Evolutionary conservation across 2,888 invertebrate genomes (phyloP).

Genomic region (Pogonocherus hispidulus): DNA sequence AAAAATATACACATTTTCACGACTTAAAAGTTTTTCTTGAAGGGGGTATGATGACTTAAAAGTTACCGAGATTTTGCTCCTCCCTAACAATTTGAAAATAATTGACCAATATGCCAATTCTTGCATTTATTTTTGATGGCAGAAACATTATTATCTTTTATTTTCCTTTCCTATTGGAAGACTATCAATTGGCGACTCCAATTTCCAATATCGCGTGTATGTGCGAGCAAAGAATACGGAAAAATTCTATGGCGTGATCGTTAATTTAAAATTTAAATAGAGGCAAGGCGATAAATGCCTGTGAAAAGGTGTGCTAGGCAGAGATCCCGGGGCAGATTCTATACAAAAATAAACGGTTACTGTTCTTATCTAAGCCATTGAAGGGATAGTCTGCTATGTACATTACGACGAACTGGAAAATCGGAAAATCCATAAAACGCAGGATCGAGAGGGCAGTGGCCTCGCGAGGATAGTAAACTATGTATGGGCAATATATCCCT

Average conservation of each 20-base stretch:
- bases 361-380: conserved; percentile 15
- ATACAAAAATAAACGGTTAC: conserved; percentile 26
- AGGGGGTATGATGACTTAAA: too few species aligned
- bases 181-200: too few species aligned
- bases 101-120: too few species aligned
- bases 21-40: too few species aligned
- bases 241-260: conserved; percentile 4
- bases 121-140: too few species aligned
- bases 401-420: background rate
- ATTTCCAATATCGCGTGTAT: background rate
- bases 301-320: conserved; percentile 11
- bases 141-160: too few species aligned
- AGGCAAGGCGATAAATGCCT: conserved; percentile 10
- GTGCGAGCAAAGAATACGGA: background rate
- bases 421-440: background rate
- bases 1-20: too few species aligned
- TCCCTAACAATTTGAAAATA: too few species aligned
- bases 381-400: background rate
- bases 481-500: background rate
- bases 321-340: conserved; percentile 22
- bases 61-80: too few species aligned
- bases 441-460: background rate
- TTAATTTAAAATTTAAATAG: conserved; percentile 28
- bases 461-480: background rate
- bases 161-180: too few species aligned